A percentile compares a stretch with the other conserved stretches of the same genome.
Conservation (phyloP, 2,797 vertebrate genomes). For the Rhinatrema bivittatum region DNA sequence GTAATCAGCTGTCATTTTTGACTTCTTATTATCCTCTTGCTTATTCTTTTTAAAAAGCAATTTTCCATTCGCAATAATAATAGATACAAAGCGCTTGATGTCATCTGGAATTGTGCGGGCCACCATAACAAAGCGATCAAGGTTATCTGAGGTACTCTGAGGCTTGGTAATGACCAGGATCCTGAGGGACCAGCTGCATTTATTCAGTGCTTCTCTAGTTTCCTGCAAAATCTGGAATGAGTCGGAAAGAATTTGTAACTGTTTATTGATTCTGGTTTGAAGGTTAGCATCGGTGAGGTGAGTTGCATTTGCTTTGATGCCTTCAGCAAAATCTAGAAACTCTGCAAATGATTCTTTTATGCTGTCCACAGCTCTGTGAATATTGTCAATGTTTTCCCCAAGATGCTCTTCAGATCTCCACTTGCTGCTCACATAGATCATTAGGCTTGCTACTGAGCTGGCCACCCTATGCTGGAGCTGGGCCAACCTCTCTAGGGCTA, state of each 20-base stretch:
- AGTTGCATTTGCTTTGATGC: conserved; percentile 58
- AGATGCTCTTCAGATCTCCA: conserved; percentile 78
- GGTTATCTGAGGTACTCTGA: conserved; percentile 66
- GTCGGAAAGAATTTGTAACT: conserved; percentile 69
- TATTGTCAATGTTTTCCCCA: conserved; percentile 66
- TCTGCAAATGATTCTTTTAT: conserved; percentile 56
- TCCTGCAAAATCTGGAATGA: conserved; percentile 76
- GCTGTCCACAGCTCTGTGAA: conserved; percentile 63
- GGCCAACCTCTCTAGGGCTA: conserved; percentile 58
- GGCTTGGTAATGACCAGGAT: conserved; percentile 60
- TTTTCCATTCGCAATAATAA: conserved; percentile 83
- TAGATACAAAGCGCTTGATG: conserved; percentile 80
- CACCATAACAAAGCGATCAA: conserved; percentile 87
- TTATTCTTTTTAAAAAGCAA: conserved; percentile 71
- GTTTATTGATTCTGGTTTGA: conserved; percentile 72
- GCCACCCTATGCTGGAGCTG: conserved; percentile 70
- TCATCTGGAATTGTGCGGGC: conserved; percentile 85
- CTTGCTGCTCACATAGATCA: conserved; percentile 84
- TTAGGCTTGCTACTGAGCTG: conserved; percentile 62
- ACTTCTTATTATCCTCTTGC: background rate
- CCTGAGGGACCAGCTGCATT: conserved; percentile 65
- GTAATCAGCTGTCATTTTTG: conserved; percentile 3
- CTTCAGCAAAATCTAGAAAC: conserved; percentile 74
- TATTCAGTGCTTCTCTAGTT: conserved; percentile 57
- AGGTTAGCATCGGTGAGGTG: conserved; percentile 67